Conservation (phyloP, 2,797 vertebrate genomes). For the Tinamus major region DNA sequence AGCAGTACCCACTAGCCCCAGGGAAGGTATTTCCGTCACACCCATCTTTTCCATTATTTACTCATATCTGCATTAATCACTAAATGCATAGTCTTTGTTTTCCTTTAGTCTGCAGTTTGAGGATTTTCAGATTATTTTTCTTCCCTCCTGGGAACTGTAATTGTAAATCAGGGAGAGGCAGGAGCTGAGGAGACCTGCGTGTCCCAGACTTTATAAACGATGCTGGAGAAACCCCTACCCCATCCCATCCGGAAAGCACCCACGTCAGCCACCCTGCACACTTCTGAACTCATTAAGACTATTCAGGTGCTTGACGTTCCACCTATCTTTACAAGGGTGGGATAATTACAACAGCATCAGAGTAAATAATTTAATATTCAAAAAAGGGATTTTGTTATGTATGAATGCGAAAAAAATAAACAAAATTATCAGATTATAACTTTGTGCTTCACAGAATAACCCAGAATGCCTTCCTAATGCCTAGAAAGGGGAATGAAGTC, state of each 20-base stretch:
- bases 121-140: not conserved
- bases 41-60: not conserved
- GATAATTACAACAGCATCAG: not conserved
- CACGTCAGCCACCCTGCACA: not conserved
- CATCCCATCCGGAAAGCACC: not conserved
- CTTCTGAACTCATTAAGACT: not conserved
- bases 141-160: not conserved
- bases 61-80: slow-evolving; percentile 4
- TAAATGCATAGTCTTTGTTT: not conserved
- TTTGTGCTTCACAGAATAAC: not conserved
- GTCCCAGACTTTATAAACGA: not conserved
- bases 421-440: not conserved
- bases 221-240: not conserved
- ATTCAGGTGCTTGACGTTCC: not conserved
- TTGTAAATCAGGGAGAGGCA: not conserved
- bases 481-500: not conserved
- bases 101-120: not conserved
- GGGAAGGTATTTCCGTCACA: slow-evolving; percentile 32
- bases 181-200: not conserved
- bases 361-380: not conserved
- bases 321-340: not conserved
- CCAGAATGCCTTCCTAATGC: not conserved
- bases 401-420: not conserved
- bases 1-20: not conserved
- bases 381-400: not conserved